Percentiles rank a stretch among this genome's conserved stretches.
Evolutionary conservation across 1,140 invertebrate species (phyloP).

Genomic region (Pentalonia nigronervosa): DNA sequence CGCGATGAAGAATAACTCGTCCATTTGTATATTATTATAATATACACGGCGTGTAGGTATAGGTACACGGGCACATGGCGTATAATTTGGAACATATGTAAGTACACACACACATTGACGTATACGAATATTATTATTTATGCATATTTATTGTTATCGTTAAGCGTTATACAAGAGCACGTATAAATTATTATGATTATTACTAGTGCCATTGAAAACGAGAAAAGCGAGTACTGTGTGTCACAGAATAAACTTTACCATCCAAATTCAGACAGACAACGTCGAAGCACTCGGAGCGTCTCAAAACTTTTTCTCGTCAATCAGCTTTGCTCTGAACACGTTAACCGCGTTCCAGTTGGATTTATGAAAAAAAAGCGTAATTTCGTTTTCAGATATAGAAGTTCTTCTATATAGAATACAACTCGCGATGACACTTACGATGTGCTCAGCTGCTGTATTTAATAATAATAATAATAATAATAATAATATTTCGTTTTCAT

Average conservation of each 20-base stretch:
- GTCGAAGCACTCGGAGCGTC: neutral
- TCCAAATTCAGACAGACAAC: neutral
- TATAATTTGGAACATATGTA: neutral
- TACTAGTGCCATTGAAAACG: conserved; percentile 25
- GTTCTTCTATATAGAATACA: neutral
- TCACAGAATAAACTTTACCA: neutral
- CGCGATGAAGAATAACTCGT: neutral
- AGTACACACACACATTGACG: neutral
- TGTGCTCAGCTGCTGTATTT: neutral
- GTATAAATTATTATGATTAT: neutral
- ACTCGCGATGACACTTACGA: neutral
- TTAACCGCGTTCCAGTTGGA: neutral
- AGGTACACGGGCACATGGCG: neutral
- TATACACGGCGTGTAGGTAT: neutral
- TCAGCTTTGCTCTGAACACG: neutral
- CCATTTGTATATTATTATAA: neutral
- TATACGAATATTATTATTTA: neutral
- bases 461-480: neutral
- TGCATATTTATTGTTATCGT: neutral
- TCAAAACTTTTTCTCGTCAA: conserved; percentile 28
- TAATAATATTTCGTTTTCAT: neutral
- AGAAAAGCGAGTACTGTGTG: neutral
- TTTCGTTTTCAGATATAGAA: neutral
- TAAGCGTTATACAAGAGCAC: neutral
- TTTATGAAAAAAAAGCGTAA: neutral